Conservation (phyloP, 2,888 invertebrate genomes). For the Troides helena region DNA sequence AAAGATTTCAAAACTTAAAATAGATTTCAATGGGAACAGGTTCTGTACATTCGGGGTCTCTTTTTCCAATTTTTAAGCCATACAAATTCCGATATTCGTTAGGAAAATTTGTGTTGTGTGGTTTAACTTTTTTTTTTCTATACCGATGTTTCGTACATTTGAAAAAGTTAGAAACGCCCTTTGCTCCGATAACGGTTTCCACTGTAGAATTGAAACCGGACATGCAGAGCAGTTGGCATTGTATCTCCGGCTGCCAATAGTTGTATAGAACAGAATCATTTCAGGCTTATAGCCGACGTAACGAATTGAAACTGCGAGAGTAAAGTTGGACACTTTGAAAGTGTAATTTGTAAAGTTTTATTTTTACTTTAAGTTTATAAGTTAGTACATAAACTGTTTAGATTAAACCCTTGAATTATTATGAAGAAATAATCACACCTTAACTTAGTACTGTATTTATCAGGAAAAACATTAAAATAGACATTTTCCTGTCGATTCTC, state of each 20-base stretch:
- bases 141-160: background rate
- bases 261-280: conserved; percentile 22
- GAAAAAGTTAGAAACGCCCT: background rate
- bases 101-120: background rate
- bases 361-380: no score
- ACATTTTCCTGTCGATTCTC: no score
- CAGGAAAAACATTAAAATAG: no score
- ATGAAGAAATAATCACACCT: no score
- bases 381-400: no score
- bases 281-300: conserved; percentile 14
- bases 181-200: conserved; percentile 1
- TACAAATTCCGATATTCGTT: background rate
- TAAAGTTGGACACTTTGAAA: no score
- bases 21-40: background rate
- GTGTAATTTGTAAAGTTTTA: no score
- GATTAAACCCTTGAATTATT: no score
- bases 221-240: conserved; percentile 10
- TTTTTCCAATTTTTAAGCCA: background rate
- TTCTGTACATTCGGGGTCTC: background rate
- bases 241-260: conserved; percentile 17
- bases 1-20: no score
- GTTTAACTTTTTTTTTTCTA: background rate
- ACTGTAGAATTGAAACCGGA: conserved; percentile 14
- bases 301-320: conserved; percentile 19
- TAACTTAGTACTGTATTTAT: no score